Base-by-base conservation (phyloP, 2,888 invertebrate genomes). In the Lottia scabra region DNA sequence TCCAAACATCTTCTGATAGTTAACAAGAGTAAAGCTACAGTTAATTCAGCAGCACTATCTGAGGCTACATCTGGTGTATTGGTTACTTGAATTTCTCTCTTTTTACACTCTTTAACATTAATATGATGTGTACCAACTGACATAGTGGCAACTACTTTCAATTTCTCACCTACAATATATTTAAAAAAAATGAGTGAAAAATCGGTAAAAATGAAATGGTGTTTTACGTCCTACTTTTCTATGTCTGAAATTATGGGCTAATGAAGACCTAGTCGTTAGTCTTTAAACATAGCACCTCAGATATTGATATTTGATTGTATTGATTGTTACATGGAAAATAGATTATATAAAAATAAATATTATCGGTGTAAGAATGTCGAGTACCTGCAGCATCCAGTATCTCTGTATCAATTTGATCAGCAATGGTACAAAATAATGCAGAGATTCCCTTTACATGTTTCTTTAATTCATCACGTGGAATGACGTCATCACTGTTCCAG, bases 121-220 rank as follows among this genome's bases (percentile, higher is more conserved):
- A 98, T 93, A 86, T 98, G 97, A 83, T 96, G 95, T 82, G 93
- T 92, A 16, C 98, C 98, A 1, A 96, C 97, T 0, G 97, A 97
- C 92, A 97, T 96, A 0, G 97, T 97, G 0, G 93, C 93, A 0
- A 98, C 92, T 0, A 96, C 95, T 91, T 95, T 96, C 26, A 98
- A 89, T 23, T 91, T 91, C 0, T 92, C 88, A 0, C 95, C 95
- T 67, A 78, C 10, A 76, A 71, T 26, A 8, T 10, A 38, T 38
- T 38, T 8, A 6, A 38, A 1, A 63, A 65, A 26, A 73, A n/a
- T 26, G 16, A 5, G 16, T 13, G 16, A 44, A 16, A 10, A 44
- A 19, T 13, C n/a, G n/a, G 19, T 19, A 19, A 4, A 16, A 13
- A 45, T 45, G n/a, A 19, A 67, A 23, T 45, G 44, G 19, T 10